Percentiles rank a stretch among this genome's conserved stretches.
Evolutionary conservation across 2,888 invertebrate genomes (phyloP).

Genomic region (Drosophila tripunctata): DNA sequence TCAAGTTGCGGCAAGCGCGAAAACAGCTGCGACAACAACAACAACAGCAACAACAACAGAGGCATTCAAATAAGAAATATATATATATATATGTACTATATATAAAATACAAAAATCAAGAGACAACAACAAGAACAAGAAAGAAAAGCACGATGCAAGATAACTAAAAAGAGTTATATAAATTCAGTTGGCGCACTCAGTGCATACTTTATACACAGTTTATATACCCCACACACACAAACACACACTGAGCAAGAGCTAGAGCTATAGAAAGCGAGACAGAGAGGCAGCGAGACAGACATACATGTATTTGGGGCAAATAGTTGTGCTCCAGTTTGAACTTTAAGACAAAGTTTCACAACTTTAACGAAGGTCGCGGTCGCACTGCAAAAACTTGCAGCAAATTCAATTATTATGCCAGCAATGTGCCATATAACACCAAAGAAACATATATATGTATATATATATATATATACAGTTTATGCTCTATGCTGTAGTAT

Average conservation of each 20-base stretch:
- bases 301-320: slow-evolving; percentile 72
- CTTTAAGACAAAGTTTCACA: slow-evolving; percentile 75
- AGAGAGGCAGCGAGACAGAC: slow-evolving; percentile 16
- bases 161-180: slow-evolving; percentile 59
- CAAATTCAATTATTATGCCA: slow-evolving; percentile 64
- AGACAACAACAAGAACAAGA: not conserved
- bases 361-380: slow-evolving; percentile 77
- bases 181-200: slow-evolving; percentile 52
- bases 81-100: not conserved
- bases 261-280: slow-evolving; percentile 3
- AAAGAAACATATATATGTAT: slow-evolving; percentile 9
- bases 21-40: slow-evolving; percentile 58
- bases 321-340: slow-evolving; percentile 79
- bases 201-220: slow-evolving; percentile 47
- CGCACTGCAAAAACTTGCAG: slow-evolving; percentile 56
- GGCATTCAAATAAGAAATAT: slow-evolving; percentile 37
- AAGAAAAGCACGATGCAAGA: too few relatives aligned
- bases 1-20: slow-evolving; percentile 74
- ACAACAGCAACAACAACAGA: slow-evolving; percentile 26
- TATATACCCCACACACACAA: slow-evolving; percentile 12
- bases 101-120: not conserved
- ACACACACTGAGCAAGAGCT: not conserved
- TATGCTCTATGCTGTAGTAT: too few relatives aligned
- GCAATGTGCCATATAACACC: slow-evolving; percentile 25
- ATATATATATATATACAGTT: not conserved